phyloP scores from a whole-genome alignment of 2,113 vertebrate species.

The Limanda limanda region DNA sequence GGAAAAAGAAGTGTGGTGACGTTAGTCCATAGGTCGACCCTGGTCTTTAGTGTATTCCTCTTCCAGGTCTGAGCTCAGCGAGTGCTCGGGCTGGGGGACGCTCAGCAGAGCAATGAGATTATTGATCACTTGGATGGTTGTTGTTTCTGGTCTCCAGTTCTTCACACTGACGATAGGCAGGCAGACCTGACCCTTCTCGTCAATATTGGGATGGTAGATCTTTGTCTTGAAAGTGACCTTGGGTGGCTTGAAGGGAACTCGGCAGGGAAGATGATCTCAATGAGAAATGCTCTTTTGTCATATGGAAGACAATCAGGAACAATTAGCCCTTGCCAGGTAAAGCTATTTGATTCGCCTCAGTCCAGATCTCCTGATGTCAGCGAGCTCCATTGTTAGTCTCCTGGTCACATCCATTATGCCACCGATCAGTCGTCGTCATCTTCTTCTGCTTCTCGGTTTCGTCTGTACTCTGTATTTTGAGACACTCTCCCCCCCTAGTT shows the following conservation, averaged over 20 bases:
- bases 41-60: slow-evolving; percentile 99
- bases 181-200: slow-evolving; percentile 98
- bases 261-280: slow-evolving; percentile 95
- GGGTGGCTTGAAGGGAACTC: slow-evolving; percentile 99
- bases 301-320: slow-evolving; percentile 96
- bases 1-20: slow-evolving; percentile 24
- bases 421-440: no score
- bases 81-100: slow-evolving; percentile 94
- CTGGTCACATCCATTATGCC: no score
- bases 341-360: slow-evolving; percentile 94
- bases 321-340: slow-evolving; percentile 97
- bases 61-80: slow-evolving; percentile 95
- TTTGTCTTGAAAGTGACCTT: slow-evolving; percentile 99
- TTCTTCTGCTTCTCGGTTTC: no score
- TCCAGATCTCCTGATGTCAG: slow-evolving; percentile 92
- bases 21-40: slow-evolving; percentile 96
- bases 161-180: slow-evolving; percentile 96
- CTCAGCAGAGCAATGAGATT: slow-evolving; percentile 95
- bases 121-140: slow-evolving; percentile 95
- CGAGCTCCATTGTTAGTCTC: slow-evolving; percentile 87
- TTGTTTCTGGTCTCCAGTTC: slow-evolving; percentile 99
- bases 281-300: slow-evolving; percentile 98
- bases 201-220: slow-evolving; percentile 99
- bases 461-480: no score
- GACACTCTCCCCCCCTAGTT: no score